Conservation (phyloP, 2,113 vertebrate genomes). For the Heterocephalus glaber region DNA sequence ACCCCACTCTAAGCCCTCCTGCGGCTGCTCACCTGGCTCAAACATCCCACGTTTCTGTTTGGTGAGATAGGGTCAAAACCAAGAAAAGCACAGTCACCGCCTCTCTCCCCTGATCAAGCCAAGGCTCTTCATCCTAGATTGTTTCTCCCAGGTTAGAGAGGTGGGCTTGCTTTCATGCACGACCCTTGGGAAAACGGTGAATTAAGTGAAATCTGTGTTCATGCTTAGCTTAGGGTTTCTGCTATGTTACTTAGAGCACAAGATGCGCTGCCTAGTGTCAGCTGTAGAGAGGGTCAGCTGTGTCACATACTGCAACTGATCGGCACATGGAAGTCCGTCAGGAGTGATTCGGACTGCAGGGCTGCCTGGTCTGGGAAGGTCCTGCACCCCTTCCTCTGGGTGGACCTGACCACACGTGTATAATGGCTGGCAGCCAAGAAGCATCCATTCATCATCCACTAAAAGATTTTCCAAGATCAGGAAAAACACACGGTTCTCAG, state of each 20-base stretch:
- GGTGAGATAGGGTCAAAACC: neutral
- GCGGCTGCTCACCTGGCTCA: neutral
- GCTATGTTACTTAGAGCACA: neutral
- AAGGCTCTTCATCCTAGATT: neutral
- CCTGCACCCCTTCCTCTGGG: neutral
- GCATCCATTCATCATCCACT: neutral
- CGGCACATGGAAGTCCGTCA: neutral
- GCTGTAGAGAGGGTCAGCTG: neutral
- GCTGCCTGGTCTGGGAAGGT: neutral
- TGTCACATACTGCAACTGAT: neutral
- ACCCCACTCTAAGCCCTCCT: neutral
- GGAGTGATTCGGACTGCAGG: neutral
- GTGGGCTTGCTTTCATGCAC: neutral
- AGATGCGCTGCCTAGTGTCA: neutral
- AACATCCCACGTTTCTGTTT: neutral
- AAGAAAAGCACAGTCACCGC: neutral
- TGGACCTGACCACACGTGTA: neutral
- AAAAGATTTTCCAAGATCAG: constrained; percentile 23
- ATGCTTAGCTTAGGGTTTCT: neutral
- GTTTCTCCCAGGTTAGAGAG: neutral
- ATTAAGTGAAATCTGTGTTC: neutral
- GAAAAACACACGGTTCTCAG: neutral
- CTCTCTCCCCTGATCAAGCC: neutral
- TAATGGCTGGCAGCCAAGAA: neutral
- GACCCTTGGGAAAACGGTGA: neutral